These are phyloP conservation scores for Alcedo quadribrachys DNA, from an alignment of 2,797 vertebrate species.

Conservation along the genomic window DNA sequence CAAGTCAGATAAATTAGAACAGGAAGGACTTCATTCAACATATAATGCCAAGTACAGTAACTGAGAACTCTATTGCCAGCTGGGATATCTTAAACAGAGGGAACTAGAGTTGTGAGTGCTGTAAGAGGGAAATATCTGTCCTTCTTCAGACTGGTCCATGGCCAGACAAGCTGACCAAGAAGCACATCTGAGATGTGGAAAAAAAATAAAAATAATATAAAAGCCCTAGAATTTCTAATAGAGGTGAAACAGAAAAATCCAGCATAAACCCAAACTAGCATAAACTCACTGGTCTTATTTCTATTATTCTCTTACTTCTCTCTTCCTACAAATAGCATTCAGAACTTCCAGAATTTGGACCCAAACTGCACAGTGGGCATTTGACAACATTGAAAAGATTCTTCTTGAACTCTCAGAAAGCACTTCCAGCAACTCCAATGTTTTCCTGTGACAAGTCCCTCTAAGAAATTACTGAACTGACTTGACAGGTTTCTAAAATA, in stretches of 20 bases:
- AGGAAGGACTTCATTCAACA: constrained; percentile 17
- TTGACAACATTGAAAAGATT: background rate
- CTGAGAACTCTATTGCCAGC: background rate
- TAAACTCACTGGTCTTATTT: background rate
- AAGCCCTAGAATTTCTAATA: background rate
- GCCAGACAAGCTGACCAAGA: background rate
- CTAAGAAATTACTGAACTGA: background rate
- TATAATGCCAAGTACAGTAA: constrained; percentile 29
- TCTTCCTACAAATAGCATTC: background rate
- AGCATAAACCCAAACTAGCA: background rate
- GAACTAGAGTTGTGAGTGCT: background rate
- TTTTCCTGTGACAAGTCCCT: background rate
- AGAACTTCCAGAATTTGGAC: background rate
- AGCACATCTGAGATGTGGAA: background rate
- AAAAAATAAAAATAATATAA: background rate
- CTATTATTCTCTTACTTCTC: no score
- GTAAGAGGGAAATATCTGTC: background rate
- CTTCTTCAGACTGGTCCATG: background rate
- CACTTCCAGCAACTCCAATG: background rate
- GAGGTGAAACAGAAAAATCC: background rate
- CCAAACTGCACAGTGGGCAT: background rate
- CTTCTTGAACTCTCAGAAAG: background rate
- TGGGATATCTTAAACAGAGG: background rate
- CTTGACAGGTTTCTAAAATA: constrained; percentile 10
- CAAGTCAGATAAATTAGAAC: background rate